phyloP scores from a whole-genome alignment of 2,797 vertebrate genomes.

The Cottoperca gobio region DNA sequence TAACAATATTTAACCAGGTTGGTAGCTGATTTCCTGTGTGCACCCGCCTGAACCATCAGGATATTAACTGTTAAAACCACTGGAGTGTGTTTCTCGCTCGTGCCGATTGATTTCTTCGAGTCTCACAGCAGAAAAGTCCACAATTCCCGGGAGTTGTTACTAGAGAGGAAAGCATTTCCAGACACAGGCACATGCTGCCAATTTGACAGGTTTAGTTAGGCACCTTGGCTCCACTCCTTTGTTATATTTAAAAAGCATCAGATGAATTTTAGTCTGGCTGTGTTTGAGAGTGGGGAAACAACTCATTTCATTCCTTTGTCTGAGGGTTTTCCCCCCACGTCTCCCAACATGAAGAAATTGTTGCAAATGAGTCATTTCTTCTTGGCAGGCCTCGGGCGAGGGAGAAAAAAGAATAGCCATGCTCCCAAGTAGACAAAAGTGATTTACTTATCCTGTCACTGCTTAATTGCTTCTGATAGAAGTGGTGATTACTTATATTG shows the following conservation, averaged over 20 bases:
- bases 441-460: constrained; percentile 61
- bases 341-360: constrained; percentile 69
- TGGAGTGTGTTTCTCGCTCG: constrained; percentile 75
- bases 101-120: constrained; percentile 76
- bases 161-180: constrained; percentile 76
- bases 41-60: constrained; percentile 50
- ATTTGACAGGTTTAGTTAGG: constrained; percentile 81
- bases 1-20: constrained; percentile 58
- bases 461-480: constrained; percentile 61
- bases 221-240: constrained; percentile 72
- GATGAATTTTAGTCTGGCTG: constrained; percentile 36
- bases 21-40: constrained; percentile 62
- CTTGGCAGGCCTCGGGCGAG: constrained; percentile 67
- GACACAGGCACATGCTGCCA: constrained; percentile 73
- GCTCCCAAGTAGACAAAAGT: constrained; percentile 61
- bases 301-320: constrained; percentile 63
- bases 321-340: constrained; percentile 52
- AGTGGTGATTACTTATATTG: constrained; percentile 38
- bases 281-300: constrained; percentile 46
- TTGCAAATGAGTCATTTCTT: constrained; percentile 75
- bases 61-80: constrained; percentile 76
- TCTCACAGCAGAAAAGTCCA: constrained; percentile 66
- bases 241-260: constrained; percentile 77
- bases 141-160: constrained; percentile 78
- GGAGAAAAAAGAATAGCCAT: constrained; percentile 39